Conservation (phyloP, 2,113 vertebrate species). For the Ahaetulla prasina region DNA sequence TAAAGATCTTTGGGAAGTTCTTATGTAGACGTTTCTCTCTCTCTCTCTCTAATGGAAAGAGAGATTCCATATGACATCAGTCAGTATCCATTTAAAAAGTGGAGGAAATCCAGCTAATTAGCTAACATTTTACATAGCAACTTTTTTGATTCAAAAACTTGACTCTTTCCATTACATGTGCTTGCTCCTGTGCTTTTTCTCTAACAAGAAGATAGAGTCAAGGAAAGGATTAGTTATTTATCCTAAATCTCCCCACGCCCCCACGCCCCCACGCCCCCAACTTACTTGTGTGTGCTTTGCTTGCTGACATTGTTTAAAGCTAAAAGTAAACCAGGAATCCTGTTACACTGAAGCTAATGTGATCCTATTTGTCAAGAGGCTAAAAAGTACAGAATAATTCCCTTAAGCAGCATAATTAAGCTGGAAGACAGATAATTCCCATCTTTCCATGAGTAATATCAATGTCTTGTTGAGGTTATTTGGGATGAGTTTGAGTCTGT, state of each 20-base stretch:
- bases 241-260: fast-evolving
- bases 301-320: conserved; percentile 22
- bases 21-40: background rate
- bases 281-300: background rate
- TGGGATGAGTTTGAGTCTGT: no score
- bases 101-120: conserved; percentile 60
- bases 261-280: no score
- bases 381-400: background rate
- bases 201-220: fast-evolving
- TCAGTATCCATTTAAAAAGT: conserved; percentile 54
- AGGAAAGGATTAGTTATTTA: conserved; percentile 21
- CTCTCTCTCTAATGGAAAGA: conserved; percentile 19
- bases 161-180: background rate
- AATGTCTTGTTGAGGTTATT: no score
- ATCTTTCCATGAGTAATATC: background rate
- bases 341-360: background rate
- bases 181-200: background rate
- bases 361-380: fast-evolving
- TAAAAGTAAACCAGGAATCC: background rate
- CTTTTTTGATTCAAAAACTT: conserved; percentile 61
- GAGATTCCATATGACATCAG: conserved; percentile 36
- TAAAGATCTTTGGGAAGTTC: conserved; percentile 30
- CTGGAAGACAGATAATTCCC: background rate
- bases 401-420: background rate
- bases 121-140: conserved; percentile 58